A percentile compares a stretch with the other conserved stretches of the same genome.
Evolutionary conservation across 2,797 vertebrate species (phyloP).

Genomic region (Corythornis leucogaster): DNA sequence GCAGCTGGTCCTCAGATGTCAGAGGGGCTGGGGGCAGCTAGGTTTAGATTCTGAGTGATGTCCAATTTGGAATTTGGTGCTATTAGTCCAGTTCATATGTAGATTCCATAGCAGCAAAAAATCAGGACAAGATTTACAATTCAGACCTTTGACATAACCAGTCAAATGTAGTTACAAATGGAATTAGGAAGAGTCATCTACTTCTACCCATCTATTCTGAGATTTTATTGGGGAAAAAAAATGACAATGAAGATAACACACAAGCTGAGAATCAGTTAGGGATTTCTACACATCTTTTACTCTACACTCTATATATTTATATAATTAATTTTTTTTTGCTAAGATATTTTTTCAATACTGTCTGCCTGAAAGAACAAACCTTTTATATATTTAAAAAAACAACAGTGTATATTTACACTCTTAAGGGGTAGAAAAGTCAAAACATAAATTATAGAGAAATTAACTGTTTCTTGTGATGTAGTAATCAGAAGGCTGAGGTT

Average conservation of each 20-base stretch:
- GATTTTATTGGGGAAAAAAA: conserved; percentile 1
- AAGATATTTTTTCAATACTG: neutral
- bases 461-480: neutral
- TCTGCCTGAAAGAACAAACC: neutral
- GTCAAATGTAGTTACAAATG: conserved; percentile 64
- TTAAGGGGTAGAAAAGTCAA: conserved; percentile 2
- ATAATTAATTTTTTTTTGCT: neutral
- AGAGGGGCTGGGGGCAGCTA: too few species aligned
- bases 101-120: conserved; percentile 67
- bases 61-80: too few species aligned
- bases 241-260: conserved; percentile 33
- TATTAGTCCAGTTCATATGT: conserved; percentile 34
- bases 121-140: conserved; percentile 34
- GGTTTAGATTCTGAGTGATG: too few species aligned
- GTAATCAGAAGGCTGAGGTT: neutral
- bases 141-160: conserved; percentile 27
- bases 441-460: conserved; percentile 14
- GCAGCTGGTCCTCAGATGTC: too few species aligned
- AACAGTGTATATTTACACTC: neutral
- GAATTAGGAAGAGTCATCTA: conserved; percentile 38
- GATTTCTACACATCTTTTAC: conserved; percentile 30
- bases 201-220: conserved; percentile 44
- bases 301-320: neutral
- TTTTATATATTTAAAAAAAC: neutral
- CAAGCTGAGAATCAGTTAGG: conserved; percentile 13